A percentile compares a stretch with the other conserved stretches of the same genome.
Evolutionary conservation across 2,797 vertebrate species (phyloP).

Genomic region (Taeniopygia guttata): DNA sequence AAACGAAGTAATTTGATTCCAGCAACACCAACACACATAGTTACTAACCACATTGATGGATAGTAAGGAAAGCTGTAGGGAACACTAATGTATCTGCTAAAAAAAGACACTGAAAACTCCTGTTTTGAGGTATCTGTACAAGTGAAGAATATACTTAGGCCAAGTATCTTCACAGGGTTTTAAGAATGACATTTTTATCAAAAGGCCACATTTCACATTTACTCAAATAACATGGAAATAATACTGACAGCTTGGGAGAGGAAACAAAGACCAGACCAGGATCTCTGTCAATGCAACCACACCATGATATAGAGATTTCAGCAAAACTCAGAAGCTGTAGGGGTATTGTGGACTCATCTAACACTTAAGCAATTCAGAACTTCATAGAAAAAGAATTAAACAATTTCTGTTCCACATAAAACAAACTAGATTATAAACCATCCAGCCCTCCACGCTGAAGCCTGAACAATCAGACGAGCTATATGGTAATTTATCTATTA

Average conservation of each 20-base stretch:
- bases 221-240: background rate
- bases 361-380: background rate
- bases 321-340: background rate
- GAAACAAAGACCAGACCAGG: background rate
- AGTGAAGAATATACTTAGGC: background rate
- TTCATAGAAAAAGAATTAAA: background rate
- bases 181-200: background rate
- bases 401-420: background rate
- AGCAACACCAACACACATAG: background rate
- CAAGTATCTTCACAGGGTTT: background rate
- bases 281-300: background rate
- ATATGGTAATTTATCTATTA: conserved; percentile 12
- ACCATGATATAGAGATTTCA: background rate
- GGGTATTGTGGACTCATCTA: background rate
- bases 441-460: background rate
- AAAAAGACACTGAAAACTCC: background rate
- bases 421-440: background rate
- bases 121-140: background rate
- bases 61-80: background rate
- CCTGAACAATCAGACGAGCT: background rate
- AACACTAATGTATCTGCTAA: background rate
- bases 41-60: background rate
- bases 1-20: background rate
- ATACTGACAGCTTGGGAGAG: background rate
- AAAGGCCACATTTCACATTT: background rate